Evolutionary conservation across 2,888 invertebrate genomes (phyloP), one percentile per base, ranked within the genome.

Genomic region (Doris montereyensis): DNA sequence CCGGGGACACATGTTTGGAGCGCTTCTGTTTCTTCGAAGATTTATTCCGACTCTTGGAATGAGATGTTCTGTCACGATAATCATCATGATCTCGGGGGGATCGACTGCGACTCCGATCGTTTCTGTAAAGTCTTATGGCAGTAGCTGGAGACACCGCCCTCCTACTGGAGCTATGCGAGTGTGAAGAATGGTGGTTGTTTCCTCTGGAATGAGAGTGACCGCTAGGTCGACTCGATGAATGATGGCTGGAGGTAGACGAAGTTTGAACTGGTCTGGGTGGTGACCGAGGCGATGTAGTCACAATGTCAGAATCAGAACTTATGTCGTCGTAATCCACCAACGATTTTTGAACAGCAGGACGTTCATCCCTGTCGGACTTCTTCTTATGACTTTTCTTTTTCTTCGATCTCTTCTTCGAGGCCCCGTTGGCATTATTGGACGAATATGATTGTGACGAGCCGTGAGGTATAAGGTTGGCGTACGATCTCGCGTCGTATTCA

Each of bases 401-500:
- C 65, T 82, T 81, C 77, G n/a, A n/a, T 24, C 83, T 85, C 79
- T 86, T 88, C 82, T 88, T 88, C 68, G 83, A 78, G 30, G 86
- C 85, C 77, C 85, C 82, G 57, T 73, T 68, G 79, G 26, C 58
- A 35, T 70, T 60, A 26, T 58, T 65, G 28, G 67, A 3, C 26
- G 17, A 30, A 26, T 8, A 10, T 73, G 71, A 60, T 35, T 73
- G 67, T n/a, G 32, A 24, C 10, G 78, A 52, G 34, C 83, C 76
- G 79, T 82, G 74, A 21, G 86, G 85, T 30, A 87, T 87, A 57
- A 87, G 81, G 81, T 88, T 87, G 32, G 87, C 81, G 76, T 89
- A 89, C 21, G 87, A 83, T 73, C 88, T 84, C 24, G 89, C 88
- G 82, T 89, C 89, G 81, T 83, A 89, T 81, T 89, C 89, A 58